These are phyloP conservation scores for Orussus abietinus DNA, from an alignment of 1,140 invertebrate genomes.

Conservation along the genomic window DNA sequence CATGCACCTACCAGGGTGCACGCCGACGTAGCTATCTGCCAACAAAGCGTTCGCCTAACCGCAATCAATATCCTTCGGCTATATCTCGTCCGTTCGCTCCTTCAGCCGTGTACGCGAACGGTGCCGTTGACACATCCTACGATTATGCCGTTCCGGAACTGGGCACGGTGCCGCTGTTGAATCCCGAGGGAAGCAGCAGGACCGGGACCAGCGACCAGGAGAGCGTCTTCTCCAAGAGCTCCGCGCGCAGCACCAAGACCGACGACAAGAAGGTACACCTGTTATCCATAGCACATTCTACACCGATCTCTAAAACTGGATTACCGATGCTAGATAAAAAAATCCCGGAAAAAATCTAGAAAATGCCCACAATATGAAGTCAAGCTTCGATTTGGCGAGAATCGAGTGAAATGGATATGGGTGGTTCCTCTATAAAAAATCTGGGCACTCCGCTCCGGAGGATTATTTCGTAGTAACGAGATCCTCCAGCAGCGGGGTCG, in stretches of 20 bases:
- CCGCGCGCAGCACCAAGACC: constrained; percentile 43
- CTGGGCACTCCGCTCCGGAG: no score
- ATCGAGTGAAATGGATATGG: no score
- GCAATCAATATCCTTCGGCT: constrained; percentile 48
- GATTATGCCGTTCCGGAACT: constrained; percentile 75
- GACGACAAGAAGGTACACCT: constrained; percentile 51
- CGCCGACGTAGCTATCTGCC: constrained; percentile 19
- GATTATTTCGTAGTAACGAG: constrained; percentile 4
- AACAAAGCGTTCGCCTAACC: constrained; percentile 38
- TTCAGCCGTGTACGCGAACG: constrained; percentile 48
- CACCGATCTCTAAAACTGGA: no score
- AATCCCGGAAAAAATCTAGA: no score
- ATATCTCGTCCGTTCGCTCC: constrained; percentile 33
- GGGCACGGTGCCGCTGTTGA: constrained; percentile 64
- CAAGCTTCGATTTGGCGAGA: no score
- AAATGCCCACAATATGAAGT: no score
- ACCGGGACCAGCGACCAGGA: constrained; percentile 48
- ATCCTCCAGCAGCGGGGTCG: constrained; percentile 6
- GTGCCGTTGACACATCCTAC: constrained; percentile 57
- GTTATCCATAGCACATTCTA: no score
- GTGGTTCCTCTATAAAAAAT: no score
- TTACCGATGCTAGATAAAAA: no score
- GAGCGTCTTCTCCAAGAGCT: constrained; percentile 49
- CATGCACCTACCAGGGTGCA: background rate
- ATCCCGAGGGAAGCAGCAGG: constrained; percentile 34